A percentile compares a stretch with the other conserved stretches of the same genome.
Conservation (phyloP, 2,888 invertebrate species). For the Cordilura impudica region DNA sequence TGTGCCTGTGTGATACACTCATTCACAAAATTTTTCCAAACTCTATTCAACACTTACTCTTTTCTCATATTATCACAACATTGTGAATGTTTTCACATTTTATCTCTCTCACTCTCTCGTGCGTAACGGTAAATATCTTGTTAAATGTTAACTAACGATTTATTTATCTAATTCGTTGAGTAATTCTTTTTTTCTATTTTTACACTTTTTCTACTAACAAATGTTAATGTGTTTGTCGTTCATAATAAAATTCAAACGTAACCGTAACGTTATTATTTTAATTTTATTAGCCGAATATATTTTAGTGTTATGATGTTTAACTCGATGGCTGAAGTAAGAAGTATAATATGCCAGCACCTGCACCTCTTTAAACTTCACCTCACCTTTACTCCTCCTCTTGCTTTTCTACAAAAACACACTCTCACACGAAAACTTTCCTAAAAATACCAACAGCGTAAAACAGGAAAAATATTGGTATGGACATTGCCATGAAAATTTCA, state of each 20-base stretch:
- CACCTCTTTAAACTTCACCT: conserved; percentile 43
- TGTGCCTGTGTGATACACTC: conserved; percentile 55
- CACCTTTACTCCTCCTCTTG: neutral
- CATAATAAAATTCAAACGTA: conserved; percentile 1
- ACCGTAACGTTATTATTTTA: neutral
- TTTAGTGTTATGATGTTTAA: conserved; percentile 39
- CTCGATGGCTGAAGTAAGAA: conserved; percentile 26
- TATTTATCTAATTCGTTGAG: conserved; percentile 1
- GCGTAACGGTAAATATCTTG: conserved; percentile 37
- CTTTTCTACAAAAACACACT: conserved; percentile 7
- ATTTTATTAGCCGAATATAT: conserved; percentile 22
- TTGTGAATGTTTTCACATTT: conserved; percentile 7
- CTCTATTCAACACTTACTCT: conserved; percentile 1
- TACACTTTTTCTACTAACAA: conserved; percentile 13
- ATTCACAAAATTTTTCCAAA: conserved; percentile 48
- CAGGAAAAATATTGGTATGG: conserved; percentile 39
- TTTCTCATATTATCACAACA: neutral
- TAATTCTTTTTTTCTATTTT: neutral
- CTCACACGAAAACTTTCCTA: conserved; percentile 49
- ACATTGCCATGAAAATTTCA: conserved; percentile 66
- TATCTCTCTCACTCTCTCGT: conserved; percentile 16
- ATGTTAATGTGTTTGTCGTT: conserved; percentile 8
- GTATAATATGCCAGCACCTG: conserved; percentile 45
- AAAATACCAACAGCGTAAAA: conserved; percentile 46
- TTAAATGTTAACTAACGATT: conserved; percentile 5